These are phyloP conservation scores for Neoaliturus tenellus DNA, from an alignment of 2,888 invertebrate genomes.

Conservation along the genomic window DNA sequence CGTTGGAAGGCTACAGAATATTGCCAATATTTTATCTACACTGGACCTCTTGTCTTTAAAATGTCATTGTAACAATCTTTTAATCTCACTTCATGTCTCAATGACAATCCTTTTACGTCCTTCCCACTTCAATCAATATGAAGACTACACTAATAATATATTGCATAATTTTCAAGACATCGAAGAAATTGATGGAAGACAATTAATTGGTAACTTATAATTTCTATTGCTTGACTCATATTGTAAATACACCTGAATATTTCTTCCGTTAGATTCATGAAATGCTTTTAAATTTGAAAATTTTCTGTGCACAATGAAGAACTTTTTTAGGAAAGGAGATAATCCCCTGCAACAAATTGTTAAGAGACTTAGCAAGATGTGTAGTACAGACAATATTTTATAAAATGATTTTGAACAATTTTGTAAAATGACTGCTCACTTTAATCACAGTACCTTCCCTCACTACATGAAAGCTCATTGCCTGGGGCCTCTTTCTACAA, in stretches of 20 bases:
- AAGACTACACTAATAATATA: neutral
- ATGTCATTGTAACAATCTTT: conserved; percentile 11
- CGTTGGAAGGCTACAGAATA: conserved; percentile 52
- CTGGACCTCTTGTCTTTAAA: conserved; percentile 28
- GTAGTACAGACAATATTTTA: too few relatives aligned
- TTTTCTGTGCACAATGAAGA: neutral
- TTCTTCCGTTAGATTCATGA: conserved; percentile 3
- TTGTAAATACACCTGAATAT: neutral
- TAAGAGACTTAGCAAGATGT: neutral
- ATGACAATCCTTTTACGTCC: conserved; percentile 21
- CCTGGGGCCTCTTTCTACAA: too few relatives aligned
- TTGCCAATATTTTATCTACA: conserved; percentile 34
- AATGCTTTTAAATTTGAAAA: conserved; percentile 41
- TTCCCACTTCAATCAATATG: neutral
- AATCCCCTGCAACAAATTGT: neutral
- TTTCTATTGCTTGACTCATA: conserved; percentile 31
- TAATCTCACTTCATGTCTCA: neutral
- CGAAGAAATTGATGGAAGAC: neutral
- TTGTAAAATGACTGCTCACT: too few relatives aligned
- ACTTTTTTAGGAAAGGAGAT: neutral
- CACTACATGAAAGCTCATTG: too few relatives aligned
- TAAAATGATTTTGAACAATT: too few relatives aligned
- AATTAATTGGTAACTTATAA: conserved; percentile 34
- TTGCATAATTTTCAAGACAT: neutral
- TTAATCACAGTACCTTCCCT: too few relatives aligned